Conservation (phyloP, 2,113 vertebrate species). For the Odocoileus hemionus region DNA sequence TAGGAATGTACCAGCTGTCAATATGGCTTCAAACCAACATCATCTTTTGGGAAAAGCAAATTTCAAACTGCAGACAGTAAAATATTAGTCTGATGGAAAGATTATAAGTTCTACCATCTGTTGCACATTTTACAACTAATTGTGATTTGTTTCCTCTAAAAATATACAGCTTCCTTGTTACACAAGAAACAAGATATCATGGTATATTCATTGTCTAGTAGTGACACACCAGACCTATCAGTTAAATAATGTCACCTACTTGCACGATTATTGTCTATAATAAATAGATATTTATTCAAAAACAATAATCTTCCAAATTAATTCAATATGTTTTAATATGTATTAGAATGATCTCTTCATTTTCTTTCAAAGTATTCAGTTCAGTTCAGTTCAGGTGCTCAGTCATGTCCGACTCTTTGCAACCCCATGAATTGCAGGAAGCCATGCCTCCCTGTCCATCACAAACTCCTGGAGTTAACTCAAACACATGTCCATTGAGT, state of each 20-base stretch:
- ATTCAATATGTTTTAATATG: not conserved
- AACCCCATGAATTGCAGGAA: no score
- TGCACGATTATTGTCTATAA: not conserved
- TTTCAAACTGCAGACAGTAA: conserved; percentile 77
- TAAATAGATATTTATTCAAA: not conserved
- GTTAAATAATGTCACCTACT: not conserved
- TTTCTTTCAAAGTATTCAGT: not conserved
- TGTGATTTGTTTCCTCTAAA: conserved; percentile 76
- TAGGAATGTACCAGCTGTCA: conserved; percentile 85
- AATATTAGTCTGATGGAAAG: conserved; percentile 83
- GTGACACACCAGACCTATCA: not conserved
- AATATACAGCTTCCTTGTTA: conserved; percentile 64
- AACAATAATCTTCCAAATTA: not conserved
- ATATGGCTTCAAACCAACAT: conserved; percentile 82
- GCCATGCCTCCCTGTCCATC: no score
- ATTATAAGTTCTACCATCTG: conserved; percentile 84
- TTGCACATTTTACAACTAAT: conserved; percentile 83
- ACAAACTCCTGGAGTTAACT: no score
- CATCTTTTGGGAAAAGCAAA: conserved; percentile 82
- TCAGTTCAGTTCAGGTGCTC: no score
- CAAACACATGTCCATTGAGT: no score
- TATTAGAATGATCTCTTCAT: not conserved
- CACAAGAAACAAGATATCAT: conserved; percentile 55
- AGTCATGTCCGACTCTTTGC: no score
- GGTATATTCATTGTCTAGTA: conserved; percentile 19